Percentiles rank a stretch among this genome's conserved stretches.
These are phyloP conservation scores for Xerus inauris DNA, from an alignment of 2,113 vertebrate genomes.

Conservation along the genomic window DNA sequence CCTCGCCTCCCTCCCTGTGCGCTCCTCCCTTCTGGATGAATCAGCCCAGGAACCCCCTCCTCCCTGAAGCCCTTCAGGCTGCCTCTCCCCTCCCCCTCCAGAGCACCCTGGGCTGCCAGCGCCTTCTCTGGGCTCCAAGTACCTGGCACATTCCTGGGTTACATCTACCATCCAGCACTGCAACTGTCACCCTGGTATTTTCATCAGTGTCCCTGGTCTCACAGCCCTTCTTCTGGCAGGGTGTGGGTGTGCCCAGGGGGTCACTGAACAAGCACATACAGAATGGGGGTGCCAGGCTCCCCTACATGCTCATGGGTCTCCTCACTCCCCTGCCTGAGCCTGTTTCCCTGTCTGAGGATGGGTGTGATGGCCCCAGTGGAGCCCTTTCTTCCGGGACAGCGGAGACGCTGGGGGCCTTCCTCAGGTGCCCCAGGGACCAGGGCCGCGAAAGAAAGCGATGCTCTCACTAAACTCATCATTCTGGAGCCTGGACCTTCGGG, in stretches of 20 bases:
- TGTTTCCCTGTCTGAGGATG: background rate
- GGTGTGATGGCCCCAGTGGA: background rate
- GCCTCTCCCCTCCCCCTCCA: accelerated
- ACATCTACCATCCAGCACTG: too few relatives aligned
- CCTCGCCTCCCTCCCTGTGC: background rate
- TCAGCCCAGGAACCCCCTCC: background rate
- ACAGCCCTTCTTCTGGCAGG: background rate
- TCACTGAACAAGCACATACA: accelerated
- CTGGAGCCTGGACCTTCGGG: background rate
- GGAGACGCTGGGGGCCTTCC: accelerated
- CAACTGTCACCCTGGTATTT: accelerated
- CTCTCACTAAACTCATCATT: background rate
- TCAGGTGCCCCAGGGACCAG: background rate
- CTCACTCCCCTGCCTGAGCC: background rate
- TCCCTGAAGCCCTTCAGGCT: background rate
- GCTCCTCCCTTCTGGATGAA: background rate
- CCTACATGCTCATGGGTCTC: background rate
- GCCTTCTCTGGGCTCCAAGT: too few relatives aligned
- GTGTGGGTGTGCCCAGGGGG: accelerated
- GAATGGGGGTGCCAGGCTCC: background rate
- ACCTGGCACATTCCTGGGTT: too few relatives aligned
- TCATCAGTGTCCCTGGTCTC: background rate
- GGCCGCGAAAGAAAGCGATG: background rate
- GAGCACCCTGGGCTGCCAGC: background rate
- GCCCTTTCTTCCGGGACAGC: background rate